These are phyloP conservation scores for Clarias batrachus DNA, from an alignment of 2,113 vertebrate species.

Conservation along the genomic window DNA sequence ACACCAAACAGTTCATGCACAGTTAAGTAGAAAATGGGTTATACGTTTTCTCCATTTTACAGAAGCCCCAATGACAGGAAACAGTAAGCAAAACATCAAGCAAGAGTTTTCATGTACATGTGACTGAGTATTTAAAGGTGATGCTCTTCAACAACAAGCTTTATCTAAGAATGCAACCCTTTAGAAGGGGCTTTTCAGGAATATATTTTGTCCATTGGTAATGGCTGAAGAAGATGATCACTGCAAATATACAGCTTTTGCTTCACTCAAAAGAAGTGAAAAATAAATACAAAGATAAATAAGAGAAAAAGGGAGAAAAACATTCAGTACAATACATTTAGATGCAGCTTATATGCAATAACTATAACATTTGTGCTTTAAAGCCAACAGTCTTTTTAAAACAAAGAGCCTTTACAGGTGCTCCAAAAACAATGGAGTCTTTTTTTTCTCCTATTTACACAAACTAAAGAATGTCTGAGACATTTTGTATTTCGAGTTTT, in stretches of 20 bases:
- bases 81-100: background rate
- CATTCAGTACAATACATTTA: conserved; percentile 42
- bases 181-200: background rate
- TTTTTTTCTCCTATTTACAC: conserved; percentile 23
- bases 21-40: background rate
- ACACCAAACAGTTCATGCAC: background rate
- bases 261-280: conserved; percentile 21
- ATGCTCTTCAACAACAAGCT: background rate
- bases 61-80: background rate
- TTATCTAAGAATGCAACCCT: background rate
- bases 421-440: conserved; percentile 36
- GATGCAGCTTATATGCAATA: conserved; percentile 30
- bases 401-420: conserved; percentile 44
- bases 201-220: background rate
- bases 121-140: background rate
- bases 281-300: conserved; percentile 56
- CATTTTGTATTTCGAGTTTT: background rate
- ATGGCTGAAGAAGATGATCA: background rate
- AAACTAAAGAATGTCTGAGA: conserved; percentile 23
- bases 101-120: background rate
- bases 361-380: conserved; percentile 38
- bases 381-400: conserved; percentile 45
- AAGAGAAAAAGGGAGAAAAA: conserved; percentile 29
- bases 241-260: conserved; percentile 19
- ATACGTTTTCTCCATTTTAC: background rate